These are phyloP conservation scores for Astreopora myriophthalma DNA, from an alignment of 64 coral and sea anemone species.

Conservation along the genomic window DNA sequence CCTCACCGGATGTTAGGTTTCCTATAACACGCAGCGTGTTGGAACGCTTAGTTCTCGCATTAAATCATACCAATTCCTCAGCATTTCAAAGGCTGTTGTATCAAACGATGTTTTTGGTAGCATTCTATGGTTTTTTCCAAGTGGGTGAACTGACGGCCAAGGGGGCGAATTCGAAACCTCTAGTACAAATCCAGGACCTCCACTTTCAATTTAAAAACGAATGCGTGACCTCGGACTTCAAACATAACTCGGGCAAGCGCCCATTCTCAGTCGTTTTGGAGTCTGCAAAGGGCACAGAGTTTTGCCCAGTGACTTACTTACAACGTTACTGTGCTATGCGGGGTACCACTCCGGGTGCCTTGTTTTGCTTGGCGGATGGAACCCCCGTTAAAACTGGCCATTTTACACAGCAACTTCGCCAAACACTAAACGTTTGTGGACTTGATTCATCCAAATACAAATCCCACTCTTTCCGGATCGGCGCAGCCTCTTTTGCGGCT, in stretches of 20 bases:
- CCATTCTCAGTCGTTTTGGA: not conserved
- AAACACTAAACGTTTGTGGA: too few species aligned
- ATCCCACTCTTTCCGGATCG: not conserved
- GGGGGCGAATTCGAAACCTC: not conserved
- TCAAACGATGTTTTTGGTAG: not conserved
- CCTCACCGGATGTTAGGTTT: not conserved
- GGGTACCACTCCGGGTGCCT: not conserved
- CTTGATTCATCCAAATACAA: not conserved
- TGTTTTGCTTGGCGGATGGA: not conserved
- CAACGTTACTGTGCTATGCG: not conserved
- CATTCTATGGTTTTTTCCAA: conserved; percentile 10
- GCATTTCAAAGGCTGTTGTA: not conserved
- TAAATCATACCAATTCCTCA: not conserved
- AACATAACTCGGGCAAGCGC: not conserved
- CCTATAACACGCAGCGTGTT: not conserved
- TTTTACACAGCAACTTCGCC: too few species aligned
- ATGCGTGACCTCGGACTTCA: not conserved
- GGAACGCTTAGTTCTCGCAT: not conserved
- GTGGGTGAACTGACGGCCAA: not conserved
- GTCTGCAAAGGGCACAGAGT: not conserved
- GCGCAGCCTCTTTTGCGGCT: not conserved
- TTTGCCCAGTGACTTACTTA: not conserved
- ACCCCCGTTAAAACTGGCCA: not conserved
- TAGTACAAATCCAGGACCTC: not conserved
- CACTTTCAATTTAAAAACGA: not conserved